Evolutionary conservation across 2,797 vertebrate genomes (phyloP), one percentile per base, ranked within the genome.

Genomic region (Chelidonichthys spinosus): DNA sequence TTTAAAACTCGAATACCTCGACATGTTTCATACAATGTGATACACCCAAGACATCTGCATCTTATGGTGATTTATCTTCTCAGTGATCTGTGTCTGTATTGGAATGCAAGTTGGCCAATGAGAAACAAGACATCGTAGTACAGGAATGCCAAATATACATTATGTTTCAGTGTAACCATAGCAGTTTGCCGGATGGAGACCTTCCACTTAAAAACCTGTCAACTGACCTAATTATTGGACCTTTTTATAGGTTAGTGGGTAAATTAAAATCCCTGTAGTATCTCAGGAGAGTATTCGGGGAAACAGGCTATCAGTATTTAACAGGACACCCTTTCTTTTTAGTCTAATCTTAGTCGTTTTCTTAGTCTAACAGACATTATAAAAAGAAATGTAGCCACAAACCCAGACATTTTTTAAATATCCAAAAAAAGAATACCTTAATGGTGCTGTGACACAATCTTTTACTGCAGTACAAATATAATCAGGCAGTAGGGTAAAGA

Each of bases 171-270:
- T 18, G n/a, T 50, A n/a, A 25, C 25, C 25, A 50, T 50, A 50
- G 25, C 25, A 25, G 25, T 25, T 25, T 63, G 60, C 64, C 63
- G 59, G 70, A 56, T 66, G 54, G 60, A 74, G 68, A 35, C 13
- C 60, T 59, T 60, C 53, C 40, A 46, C 46, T 59, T 35, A 55
- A 65, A 72, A 59, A 39, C 11, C 54, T 49, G 67, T 60, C 44
- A 66, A 52, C 52, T 78, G 64, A 11, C 72, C 72, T 70, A 64
- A 73, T 58, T 70, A 73, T 53, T 63, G 52, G 17, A 43, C 40
- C 25, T 66, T 79, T 76, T 55, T 61, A 58, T 71, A 76, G 53
- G 43, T 67, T 71, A 69, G 49, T 46, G 35, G 59, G 69, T 76
- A 0, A 72, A 68, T 77, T 68, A 49, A 80, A 55, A 53, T 63